Percentiles rank a stretch among this genome's conserved stretches.
These are phyloP conservation scores for Hemibagrus guttatus DNA, from an alignment of 2,797 vertebrate genomes.

Conservation along the genomic window DNA sequence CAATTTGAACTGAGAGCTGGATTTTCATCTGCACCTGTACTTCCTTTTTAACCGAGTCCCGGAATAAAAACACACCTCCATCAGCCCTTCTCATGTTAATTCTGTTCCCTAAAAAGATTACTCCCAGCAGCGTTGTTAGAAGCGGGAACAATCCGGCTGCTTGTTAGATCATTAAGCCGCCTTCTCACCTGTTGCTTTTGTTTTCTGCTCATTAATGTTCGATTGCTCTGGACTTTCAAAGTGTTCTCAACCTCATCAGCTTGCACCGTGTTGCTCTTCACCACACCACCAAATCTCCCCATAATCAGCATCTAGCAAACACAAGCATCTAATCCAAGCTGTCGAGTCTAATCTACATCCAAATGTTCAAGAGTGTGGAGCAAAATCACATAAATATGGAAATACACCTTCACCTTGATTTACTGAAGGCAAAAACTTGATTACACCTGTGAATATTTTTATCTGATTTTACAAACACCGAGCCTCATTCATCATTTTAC, in stretches of 20 bases:
- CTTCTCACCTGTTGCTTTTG: background rate
- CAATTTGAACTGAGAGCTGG: background rate
- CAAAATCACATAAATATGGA: background rate
- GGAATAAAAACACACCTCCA: background rate
- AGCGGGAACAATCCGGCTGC: background rate
- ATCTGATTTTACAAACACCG: background rate
- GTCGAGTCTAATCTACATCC: background rate
- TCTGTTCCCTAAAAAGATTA: too few species aligned
- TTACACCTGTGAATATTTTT: background rate
- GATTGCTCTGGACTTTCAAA: background rate
- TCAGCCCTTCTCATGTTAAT: background rate
- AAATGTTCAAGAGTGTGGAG: background rate
- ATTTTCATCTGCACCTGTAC: background rate
- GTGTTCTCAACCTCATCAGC: background rate
- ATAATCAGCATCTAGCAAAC: background rate
- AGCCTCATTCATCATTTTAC: background rate
- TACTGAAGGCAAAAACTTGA: background rate
- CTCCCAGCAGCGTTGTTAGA: background rate
- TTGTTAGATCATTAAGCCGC: background rate
- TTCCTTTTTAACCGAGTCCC: background rate
- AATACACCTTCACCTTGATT: background rate
- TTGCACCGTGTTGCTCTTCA: background rate
- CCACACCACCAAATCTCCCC: background rate
- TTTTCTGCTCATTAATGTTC: background rate
- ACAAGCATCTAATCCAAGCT: background rate